phyloP scores from a whole-genome alignment of 2,797 vertebrate species.

The Cyclura pinguis region DNA sequence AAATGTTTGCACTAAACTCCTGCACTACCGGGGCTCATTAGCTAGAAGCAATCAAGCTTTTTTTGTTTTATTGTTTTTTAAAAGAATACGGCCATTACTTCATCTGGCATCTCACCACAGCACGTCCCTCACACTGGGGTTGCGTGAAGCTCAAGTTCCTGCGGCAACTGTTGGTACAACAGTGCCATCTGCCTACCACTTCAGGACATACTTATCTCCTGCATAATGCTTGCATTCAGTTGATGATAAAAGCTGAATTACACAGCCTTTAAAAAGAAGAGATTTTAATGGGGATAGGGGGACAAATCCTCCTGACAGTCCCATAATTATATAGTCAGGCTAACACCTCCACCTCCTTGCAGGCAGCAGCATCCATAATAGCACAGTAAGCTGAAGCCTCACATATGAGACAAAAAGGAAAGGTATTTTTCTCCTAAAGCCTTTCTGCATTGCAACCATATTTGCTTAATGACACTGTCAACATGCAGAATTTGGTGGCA shows the following conservation, averaged over 20 bases:
- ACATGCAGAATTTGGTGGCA: conserved; percentile 55
- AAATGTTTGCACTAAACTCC: background rate
- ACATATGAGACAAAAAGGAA: conserved; percentile 52
- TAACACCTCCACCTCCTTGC: conserved; percentile 46
- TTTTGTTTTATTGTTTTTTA: background rate
- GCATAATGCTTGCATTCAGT: conserved; percentile 15
- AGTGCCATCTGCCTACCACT: conserved; percentile 1
- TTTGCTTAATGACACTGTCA: conserved; percentile 62
- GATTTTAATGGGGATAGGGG: conserved; percentile 57
- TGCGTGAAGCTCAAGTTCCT: background rate
- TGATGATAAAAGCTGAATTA: conserved; percentile 52
- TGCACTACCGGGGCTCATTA: conserved; percentile 17
- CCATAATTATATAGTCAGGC: conserved; percentile 58
- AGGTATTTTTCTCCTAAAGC: conserved; percentile 61
- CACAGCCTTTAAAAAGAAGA: conserved; percentile 56
- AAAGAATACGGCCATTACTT: background rate
- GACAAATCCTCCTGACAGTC: conserved; percentile 37
- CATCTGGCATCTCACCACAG: background rate
- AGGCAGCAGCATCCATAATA: conserved; percentile 49
- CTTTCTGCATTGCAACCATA: conserved; percentile 55
- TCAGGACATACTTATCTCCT: background rate
- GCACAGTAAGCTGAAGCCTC: conserved; percentile 51
- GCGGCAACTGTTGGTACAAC: background rate
- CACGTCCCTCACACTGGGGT: background rate
- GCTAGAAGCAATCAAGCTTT: conserved; percentile 3